Percentiles rank a stretch among this genome's conserved stretches.
Evolutionary conservation across 1,140 invertebrate species (phyloP).

Genomic region (Orius insidiosus): DNA sequence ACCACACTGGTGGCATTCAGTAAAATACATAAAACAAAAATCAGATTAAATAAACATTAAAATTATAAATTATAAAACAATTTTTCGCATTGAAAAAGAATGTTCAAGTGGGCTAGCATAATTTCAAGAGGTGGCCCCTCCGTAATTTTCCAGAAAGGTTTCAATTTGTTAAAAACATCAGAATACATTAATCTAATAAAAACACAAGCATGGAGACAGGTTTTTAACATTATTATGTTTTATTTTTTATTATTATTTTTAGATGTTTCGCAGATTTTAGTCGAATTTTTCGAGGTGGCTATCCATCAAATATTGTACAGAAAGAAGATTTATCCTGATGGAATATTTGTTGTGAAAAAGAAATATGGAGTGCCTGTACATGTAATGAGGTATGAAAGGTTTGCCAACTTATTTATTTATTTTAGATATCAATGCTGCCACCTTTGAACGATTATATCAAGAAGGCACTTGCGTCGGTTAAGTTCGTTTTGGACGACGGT

Average conservation of each 20-base stretch:
- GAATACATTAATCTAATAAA: too few species aligned
- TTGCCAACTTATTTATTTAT: slow-evolving; percentile 3
- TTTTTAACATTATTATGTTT: too few species aligned
- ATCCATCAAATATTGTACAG: slow-evolving; percentile 38
- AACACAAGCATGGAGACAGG: too few species aligned
- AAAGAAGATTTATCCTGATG: slow-evolving; percentile 35
- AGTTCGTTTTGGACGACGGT: slow-evolving; percentile 28
- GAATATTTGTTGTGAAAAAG: slow-evolving; percentile 36
- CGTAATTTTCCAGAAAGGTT: too few species aligned
- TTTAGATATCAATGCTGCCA: slow-evolving; percentile 31
- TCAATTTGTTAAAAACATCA: too few species aligned
- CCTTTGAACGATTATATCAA: slow-evolving; percentile 39
- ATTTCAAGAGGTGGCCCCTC: too few species aligned
- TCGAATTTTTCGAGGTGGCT: slow-evolving; percentile 39
- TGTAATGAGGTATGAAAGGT: slow-evolving; percentile 16
- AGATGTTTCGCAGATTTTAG: slow-evolving; percentile 26
- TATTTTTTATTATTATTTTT: slow-evolving; percentile 4
- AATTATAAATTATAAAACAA: too few species aligned
- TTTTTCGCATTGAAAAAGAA: too few species aligned
- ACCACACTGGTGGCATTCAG: too few species aligned
- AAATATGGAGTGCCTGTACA: slow-evolving; percentile 36
- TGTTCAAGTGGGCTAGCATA: too few species aligned
- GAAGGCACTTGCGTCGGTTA: slow-evolving; percentile 30
- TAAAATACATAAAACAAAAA: too few species aligned
- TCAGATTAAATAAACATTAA: too few species aligned